Base-by-base conservation (phyloP, 92 coral and sea anemone genomes). In the Metridium senile region DNA sequence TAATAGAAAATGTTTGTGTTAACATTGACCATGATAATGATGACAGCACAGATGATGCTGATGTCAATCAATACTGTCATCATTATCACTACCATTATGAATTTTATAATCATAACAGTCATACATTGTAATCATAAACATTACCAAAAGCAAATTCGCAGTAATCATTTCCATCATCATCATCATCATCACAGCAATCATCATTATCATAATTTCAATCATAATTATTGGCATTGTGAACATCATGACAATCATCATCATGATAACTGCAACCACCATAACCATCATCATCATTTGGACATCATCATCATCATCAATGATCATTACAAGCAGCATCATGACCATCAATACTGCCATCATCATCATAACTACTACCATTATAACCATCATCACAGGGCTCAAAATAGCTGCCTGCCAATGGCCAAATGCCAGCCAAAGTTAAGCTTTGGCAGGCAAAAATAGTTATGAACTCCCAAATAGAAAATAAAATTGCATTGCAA, bases 51-150 rank as follows among this genome's bases (percentile, higher is more conserved):
- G n/a, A n/a, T n/a, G n/a, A n/a, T n/a, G n/a, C n/a, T n/a, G n/a
- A n/a, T n/a, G n/a, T n/a, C n/a, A n/a, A n/a, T n/a, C n/a, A n/a
- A n/a, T n/a, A n/a, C n/a, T n/a, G n/a, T 16, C 17, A 56, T 10
- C 27, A 8, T 39, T 39, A 39, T 39, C 49, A 39, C 13, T 6
- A 39, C 13, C 49, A 39, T 39, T 39, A 39, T 39, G 49, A 39
- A 4, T 39, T 4, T 39, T 13, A 39, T 39, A 29, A 66, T 20
- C 71, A 32, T 65, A 11, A n/a, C 51, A n/a, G 63, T 58, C 25
- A 47, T 47, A 47, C 29, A 63, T 67, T 67, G 19, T 67, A 67
- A 67, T n/a, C n/a, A n/a, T n/a, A n/a, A 39, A 4, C 49, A 39
- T 39, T 13, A 39, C 49, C 49, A 39, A n/a, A n/a, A n/a, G n/a